Evolutionary conservation across 1,140 invertebrate species (phyloP), one percentile per base, ranked within the genome.

Genomic region (Drosophila ogumai): DNA sequence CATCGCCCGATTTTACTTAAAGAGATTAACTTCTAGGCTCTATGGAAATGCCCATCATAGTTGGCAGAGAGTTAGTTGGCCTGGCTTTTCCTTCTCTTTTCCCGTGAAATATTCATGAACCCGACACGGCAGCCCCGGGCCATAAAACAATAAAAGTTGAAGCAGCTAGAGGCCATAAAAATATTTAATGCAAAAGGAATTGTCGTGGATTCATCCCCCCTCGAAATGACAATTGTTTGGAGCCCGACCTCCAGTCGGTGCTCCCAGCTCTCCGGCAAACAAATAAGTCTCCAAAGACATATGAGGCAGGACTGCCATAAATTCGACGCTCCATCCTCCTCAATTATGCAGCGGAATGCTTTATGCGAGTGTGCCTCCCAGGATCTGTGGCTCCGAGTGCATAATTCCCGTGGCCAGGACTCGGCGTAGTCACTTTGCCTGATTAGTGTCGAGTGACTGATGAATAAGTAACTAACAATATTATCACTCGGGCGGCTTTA

Each of bases 221-320:
- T 10, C 34, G 5, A 69, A 72, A 84, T 84, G 81, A 85, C 81
- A 85, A 84, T 85, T 85, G 81, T 55, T 58, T 38, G 47, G 31
- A 54, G 55, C 56, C 12, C 22, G 47, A 25, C 25, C 25, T 4
- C 25, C 25, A n/a, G 47, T 49, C 25, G 47, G 15, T 3, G 47
- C 31, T 47, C 19, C 32, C n/a, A 25, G 10, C 50, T 68, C 12
- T 22, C 38, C 28, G 25, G 28, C 58, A 77, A 81, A 61, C 71
- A 82, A 88, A 88, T 84, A 88, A 87, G 80, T 87, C 84, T 87
- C 84, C 73, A 71, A 82, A 87, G 84, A 88, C 84, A 88, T 87
- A 87, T 87, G 84, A 78, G 72, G 60, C 76, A 61, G 72, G 68
- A 36, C 72, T 84, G 84, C 84, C 84, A 87, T 88, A 87, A 87